Base-by-base conservation (phyloP, 1,140 invertebrate genomes). In the Pachypsylla venusta region DNA sequence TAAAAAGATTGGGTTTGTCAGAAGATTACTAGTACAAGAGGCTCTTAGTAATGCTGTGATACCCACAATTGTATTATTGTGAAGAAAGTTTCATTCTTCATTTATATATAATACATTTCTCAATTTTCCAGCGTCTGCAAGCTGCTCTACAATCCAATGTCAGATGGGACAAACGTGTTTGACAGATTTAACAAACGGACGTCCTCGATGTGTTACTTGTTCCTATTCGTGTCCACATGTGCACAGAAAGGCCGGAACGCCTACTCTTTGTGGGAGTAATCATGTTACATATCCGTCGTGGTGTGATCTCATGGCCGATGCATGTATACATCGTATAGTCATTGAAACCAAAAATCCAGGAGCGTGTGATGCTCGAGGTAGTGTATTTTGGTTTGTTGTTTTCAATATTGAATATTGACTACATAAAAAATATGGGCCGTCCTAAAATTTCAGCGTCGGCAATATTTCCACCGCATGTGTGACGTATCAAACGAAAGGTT, bases 301-400 rank as follows among this genome's bases (percentile, higher is more conserved):
- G 83, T 93, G 90, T 73, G 82, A 90, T 63, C 84, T 93, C 79
- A 81, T 86, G 65, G 79, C 84, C 64, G 84, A 87, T 64, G 80
- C 89, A 0, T 95, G 91, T 70, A 76, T 76, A 63, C 86, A 79
- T n/a, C 85, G 86, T 25, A 79, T 79, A 61, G 81, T 86, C 59
- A 80, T 91, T 56, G 85, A 89, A 64, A 83, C 86, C 2, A 76
- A 81, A 66, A 77, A 85, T 66, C 74, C 79, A 26, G 87, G 87
- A 56, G 77, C 78, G 60, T 89, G 87, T 69, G 65, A 48, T n/a
- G n/a, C 4, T 4, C 7, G 22, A 5, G 42, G 42, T 48, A n/a
- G n/a, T n/a, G n/a, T n/a, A n/a, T n/a, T n/a, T n/a, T n/a, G n/a
- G n/a, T n/a, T n/a, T n/a, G n/a, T n/a, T n/a, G n/a, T n/a, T n/a